A percentile compares a stretch with the other conserved stretches of the same genome.
Evolutionary conservation across 2,797 vertebrate genomes (phyloP).

Genomic region (Microhierax caerulescens): DNA sequence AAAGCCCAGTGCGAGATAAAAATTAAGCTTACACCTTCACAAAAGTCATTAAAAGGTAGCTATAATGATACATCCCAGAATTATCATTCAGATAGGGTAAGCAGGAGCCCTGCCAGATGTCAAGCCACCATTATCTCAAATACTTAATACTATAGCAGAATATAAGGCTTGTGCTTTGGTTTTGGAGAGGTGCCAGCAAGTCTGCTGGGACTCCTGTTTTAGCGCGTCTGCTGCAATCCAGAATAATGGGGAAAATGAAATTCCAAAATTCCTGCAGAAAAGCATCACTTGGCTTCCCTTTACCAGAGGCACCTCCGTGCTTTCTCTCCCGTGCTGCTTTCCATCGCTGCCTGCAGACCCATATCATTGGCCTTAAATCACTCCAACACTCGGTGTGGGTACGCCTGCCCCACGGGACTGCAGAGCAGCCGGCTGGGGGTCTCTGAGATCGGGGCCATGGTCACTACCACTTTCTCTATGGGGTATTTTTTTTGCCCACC

Average conservation of each 20-base stretch:
- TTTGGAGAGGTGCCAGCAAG: neutral
- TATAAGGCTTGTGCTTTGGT: neutral
- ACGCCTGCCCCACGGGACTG: fast-evolving
- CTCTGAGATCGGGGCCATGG: fast-evolving
- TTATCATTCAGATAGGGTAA: neutral
- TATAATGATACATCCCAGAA: neutral
- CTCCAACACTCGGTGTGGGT: fast-evolving
- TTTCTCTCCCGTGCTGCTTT: neutral
- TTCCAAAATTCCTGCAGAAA: neutral
- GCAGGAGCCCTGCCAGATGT: neutral
- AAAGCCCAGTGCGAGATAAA: conserved; percentile 6
- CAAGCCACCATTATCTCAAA: neutral
- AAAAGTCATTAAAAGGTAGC: neutral
- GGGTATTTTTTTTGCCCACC: neutral
- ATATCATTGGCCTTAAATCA: fast-evolving
- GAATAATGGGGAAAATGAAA: neutral
- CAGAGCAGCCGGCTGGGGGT: neutral
- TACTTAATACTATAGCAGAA: neutral
- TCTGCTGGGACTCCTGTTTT: neutral
- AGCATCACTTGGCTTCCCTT: neutral
- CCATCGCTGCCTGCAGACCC: fast-evolving
- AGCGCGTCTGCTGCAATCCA: neutral
- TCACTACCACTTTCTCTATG: neutral
- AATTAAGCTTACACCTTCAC: neutral
- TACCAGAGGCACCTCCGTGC: neutral